Conservation (phyloP, 1,140 invertebrate genomes). For the Drosophila takahashii region DNA sequence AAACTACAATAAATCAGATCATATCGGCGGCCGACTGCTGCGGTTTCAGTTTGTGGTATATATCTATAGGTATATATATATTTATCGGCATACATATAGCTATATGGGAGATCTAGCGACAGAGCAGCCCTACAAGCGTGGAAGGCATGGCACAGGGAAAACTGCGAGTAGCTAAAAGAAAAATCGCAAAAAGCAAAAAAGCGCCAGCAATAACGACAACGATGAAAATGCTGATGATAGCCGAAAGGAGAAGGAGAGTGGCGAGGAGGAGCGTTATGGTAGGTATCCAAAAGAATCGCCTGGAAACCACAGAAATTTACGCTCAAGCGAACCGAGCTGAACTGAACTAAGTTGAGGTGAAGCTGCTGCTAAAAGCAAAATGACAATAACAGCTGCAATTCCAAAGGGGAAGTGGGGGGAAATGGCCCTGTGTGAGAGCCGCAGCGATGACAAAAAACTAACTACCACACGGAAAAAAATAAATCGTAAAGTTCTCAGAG, state of each 20-base stretch:
- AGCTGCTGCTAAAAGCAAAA: conserved; percentile 71
- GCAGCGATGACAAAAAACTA: conserved; percentile 34
- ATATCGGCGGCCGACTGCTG: conserved; percentile 65
- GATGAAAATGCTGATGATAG: conserved; percentile 58
- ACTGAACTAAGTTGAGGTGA: conserved; percentile 56
- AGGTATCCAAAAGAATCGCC: conserved; percentile 46
- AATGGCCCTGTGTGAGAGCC: conserved; percentile 23
- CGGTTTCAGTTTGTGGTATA: conserved; percentile 38
- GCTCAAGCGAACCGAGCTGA: conserved; percentile 49
- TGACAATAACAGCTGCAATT: conserved; percentile 81
- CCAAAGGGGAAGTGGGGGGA: background rate
- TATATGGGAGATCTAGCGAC: conserved; percentile 22
- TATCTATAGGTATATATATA: conserved; percentile 1
- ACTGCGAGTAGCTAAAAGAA: conserved; percentile 35
- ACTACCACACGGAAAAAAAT: conserved; percentile 19
- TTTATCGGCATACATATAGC: conserved; percentile 10
- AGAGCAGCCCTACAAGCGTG: conserved; percentile 48
- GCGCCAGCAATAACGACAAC: conserved; percentile 32
- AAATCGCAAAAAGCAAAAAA: conserved; percentile 48
- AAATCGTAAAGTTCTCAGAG: background rate
- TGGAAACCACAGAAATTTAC: conserved; percentile 72
- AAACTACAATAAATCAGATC: conserved; percentile 80
- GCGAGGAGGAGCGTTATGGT: conserved; percentile 1
- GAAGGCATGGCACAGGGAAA: conserved; percentile 22
- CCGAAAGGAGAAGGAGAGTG: conserved; percentile 4